A percentile compares a stretch with the other conserved stretches of the same genome.
phyloP scores from a whole-genome alignment of 2,113 vertebrate genomes.

The Monopterus albus region DNA sequence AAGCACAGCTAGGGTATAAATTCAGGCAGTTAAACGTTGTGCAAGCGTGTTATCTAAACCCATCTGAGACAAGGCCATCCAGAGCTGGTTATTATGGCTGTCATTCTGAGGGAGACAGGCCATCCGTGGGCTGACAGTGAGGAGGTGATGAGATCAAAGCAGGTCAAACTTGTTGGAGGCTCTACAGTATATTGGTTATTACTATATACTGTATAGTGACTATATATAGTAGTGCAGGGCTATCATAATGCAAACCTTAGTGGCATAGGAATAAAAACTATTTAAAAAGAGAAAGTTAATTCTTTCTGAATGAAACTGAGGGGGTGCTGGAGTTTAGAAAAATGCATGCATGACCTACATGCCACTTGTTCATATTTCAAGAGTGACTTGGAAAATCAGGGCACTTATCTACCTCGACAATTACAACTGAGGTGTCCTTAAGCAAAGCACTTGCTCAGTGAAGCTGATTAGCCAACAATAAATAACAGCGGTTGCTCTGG shows the following conservation, averaged over 20 bases:
- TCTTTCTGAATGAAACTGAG: conserved; percentile 2
- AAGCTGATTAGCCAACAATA: conserved; percentile 35
- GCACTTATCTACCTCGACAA: conserved; percentile 27
- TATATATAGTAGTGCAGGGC: not conserved
- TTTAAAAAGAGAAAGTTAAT: not conserved
- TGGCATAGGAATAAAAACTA: not conserved
- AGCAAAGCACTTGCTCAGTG: conserved; percentile 32
- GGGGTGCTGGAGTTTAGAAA: not conserved
- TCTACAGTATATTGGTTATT: conserved; percentile 9
- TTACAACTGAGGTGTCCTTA: conserved; percentile 35
- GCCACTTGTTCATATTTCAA: not conserved
- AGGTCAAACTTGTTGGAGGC: conserved; percentile 49
- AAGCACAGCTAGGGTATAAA: conserved; percentile 51
- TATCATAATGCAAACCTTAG: not conserved
- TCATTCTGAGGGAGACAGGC: conserved; percentile 59
- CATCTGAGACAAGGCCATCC: conserved; percentile 63
- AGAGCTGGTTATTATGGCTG: conserved; percentile 60
- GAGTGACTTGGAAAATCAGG: conserved; percentile 14
- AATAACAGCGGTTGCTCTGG: conserved; percentile 2
- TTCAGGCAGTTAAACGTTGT: conserved; percentile 65
- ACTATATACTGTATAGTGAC: not conserved
- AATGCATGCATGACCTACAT: not conserved
- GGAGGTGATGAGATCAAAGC: conserved; percentile 60
- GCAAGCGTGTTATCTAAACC: conserved; percentile 71
- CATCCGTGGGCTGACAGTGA: conserved; percentile 52